Evolutionary conservation across 1,140 invertebrate genomes (phyloP), one percentile per base, ranked within the genome.

Genomic region (Trichomalopsis sarcophagae): DNA sequence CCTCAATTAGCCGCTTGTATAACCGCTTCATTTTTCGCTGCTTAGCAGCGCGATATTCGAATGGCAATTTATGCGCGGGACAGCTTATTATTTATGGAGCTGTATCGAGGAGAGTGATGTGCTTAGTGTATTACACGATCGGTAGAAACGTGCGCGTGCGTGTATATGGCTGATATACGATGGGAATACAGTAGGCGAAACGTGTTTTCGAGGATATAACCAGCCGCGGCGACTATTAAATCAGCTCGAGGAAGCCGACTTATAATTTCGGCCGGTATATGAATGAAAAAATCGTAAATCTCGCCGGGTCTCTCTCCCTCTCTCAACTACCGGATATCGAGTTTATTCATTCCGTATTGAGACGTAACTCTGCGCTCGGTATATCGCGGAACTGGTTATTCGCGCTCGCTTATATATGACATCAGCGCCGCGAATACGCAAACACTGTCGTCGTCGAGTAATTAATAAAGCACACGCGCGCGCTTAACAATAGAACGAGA

Each of bases 271-370:
- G 77, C 17, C 36, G 73, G n/a, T 11, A 14, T 69, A 50, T 14
- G 69, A 30, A 78, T 33, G 50, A 66, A 75, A 66, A 80, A 80
- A 74, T 44, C 83, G 78, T 84, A 84, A 84, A 84, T 84, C 77
- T 84, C 47, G 21, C 33, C 33, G 5, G 5, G 33, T 36, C 33
- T 14, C 62, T 5, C 44, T 73, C 4, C 9, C 62, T 5, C 44
- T 73, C 7, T 17, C 79, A 84, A 84, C 83, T 84, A 84, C 77
- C 77, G 69, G 55, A 74, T 80, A 75, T 81, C 36, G 77, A 47
- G 66, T 84, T 84, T 62, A 80, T 84, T 78, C 68, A 47, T 80
- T 33, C 36, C 47, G 17, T 80, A 84, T 84, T 81, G 50, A 84
- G 83, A 84, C 36, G 77, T 84, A 80, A 84, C 83, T 74, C 74